Evolutionary conservation across 2,888 invertebrate genomes (phyloP), one percentile per base, ranked within the genome.

Genomic region (Pteria penguin): DNA sequence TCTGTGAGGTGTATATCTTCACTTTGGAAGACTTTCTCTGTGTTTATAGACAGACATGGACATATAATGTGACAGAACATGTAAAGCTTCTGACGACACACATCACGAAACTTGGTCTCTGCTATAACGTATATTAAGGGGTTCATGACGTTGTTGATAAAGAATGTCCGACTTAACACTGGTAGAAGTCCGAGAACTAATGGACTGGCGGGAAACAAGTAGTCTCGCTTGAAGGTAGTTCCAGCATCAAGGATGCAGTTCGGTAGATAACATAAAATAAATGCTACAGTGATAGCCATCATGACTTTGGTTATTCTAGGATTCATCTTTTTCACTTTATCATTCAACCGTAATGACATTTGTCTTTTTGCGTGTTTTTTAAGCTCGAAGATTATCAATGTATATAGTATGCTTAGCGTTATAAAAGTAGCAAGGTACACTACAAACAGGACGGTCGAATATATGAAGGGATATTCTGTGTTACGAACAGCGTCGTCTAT

Each of bases 251-350:
- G 32, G 2, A 72, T 61, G 29, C 72, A 70, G 54, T 77, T 72
- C 18, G 76, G 76, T 5, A 77, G 58, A 52, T 77, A 73, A 54
- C 73, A 68, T 2, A 77, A 24, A 8, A 77, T 63, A 55, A 72
- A 77, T 18, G 73, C 76, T 11, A 70, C 22, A 1, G 76, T 73
- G 3, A 77, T 77, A 2, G 76, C 69, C 24, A 77, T 69, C 69
- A 77, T 72, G n/a, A 77, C 55, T 60, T 77, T 77, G 18, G 76
- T 77, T 18, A 77, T 72, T 55, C 66, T 77, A 11, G 61, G 58
- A 29, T 73, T 77, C 29, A 14, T 62, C 24, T 55, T 55, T 31
- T 68, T 62, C 22, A 72, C 45, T 45, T 62, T 69, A 4, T 66
- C 61, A 55, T 71, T 71, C 4, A 63, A 26, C 26, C 65, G 55